phyloP scores from a whole-genome alignment of 2,797 vertebrate genomes.

The Poliocrania exsul region DNA sequence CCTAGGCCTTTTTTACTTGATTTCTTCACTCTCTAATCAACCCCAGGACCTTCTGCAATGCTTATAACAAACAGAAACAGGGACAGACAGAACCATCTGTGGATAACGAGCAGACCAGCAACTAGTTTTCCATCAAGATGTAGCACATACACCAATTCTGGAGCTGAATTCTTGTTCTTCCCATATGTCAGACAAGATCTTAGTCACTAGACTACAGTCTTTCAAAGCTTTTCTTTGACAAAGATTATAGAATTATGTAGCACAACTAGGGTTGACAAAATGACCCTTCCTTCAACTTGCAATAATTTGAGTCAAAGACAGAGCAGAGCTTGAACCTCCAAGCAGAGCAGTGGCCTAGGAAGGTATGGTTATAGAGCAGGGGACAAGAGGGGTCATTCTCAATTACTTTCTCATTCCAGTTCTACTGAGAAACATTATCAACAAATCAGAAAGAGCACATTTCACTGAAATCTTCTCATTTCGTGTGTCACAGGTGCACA shows the following conservation, averaged over 20 bases:
- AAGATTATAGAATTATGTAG: background rate
- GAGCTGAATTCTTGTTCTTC: background rate
- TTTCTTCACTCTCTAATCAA: background rate
- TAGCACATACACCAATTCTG: background rate
- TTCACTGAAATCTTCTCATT: background rate
- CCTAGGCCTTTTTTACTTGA: background rate
- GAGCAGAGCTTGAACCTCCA: background rate
- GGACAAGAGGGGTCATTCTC: background rate
- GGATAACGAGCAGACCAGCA: background rate
- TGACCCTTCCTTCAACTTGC: background rate
- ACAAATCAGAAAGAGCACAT: background rate
- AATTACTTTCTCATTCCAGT: background rate
- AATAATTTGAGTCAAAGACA: background rate
- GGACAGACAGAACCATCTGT: background rate
- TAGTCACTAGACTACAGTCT: background rate
- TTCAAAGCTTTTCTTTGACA: background rate
- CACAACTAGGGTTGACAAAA: background rate
- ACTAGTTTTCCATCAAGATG: background rate
- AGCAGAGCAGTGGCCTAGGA: background rate
- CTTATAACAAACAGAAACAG: background rate
- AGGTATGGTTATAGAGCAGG: rapidly evolving
- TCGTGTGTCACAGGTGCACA: background rate
- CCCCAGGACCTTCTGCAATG: background rate
- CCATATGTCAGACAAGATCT: background rate
- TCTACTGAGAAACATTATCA: background rate